These are phyloP conservation scores for Epinotia ramella DNA, from an alignment of 2,888 invertebrate species.

Conservation along the genomic window DNA sequence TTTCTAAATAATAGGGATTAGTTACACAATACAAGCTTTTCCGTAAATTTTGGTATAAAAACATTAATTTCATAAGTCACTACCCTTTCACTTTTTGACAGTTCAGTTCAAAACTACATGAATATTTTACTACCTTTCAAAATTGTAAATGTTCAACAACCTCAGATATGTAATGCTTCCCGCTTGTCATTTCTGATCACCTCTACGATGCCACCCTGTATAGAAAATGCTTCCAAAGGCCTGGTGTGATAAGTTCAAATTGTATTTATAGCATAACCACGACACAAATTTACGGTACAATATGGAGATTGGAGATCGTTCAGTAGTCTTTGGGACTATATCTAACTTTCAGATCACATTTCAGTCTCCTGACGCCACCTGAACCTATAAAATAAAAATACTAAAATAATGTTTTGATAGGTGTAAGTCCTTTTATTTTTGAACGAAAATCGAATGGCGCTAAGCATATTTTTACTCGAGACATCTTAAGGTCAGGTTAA, in stretches of 20 bases:
- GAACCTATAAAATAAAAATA: not conserved
- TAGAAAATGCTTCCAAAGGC: not conserved
- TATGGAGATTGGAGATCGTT: constrained; percentile 8
- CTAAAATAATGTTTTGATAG: not conserved
- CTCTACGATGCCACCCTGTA: not conserved
- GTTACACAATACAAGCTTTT: not conserved
- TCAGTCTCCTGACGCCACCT: not conserved
- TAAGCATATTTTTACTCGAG: no score
- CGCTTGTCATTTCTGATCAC: not conserved
- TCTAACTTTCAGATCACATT: constrained; percentile 52
- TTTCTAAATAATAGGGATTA: no score
- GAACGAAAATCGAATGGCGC: no score
- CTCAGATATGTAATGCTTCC: not conserved
- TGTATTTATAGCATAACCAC: not conserved
- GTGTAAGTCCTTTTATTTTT: no score
- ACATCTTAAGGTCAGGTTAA: not conserved
- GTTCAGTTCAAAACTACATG: no score
- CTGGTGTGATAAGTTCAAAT: not conserved
- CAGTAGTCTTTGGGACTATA: constrained; percentile 16
- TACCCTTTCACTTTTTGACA: no score
- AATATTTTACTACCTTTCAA: no score
- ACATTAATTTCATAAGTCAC: not conserved
- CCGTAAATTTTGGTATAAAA: not conserved
- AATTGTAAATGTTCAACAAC: not conserved
- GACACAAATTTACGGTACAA: constrained; percentile 1